A percentile compares a stretch with the other conserved stretches of the same genome.
Evolutionary conservation across 2,113 vertebrate species (phyloP).

Genomic region (Coturnix japonica): DNA sequence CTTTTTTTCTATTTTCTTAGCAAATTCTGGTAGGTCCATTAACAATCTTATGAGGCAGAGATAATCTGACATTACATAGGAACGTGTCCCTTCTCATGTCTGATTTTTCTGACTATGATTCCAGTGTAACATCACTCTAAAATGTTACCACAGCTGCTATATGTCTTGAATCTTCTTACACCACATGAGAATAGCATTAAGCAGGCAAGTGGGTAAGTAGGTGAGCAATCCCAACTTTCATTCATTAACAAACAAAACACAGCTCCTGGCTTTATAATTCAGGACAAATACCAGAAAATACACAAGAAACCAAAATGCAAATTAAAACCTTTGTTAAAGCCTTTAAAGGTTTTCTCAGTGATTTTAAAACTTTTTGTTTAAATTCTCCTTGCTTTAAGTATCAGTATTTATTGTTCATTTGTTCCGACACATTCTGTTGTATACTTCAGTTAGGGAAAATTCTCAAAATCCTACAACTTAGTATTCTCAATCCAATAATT

Average conservation of each 20-base stretch:
- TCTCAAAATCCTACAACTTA: neutral
- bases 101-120: neutral
- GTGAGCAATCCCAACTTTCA: neutral
- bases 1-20: neutral
- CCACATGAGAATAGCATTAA: no score
- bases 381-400: neutral
- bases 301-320: neutral
- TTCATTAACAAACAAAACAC: neutral
- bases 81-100: neutral
- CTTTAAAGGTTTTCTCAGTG: neutral
- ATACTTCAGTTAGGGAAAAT: rapidly evolving
- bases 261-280: neutral
- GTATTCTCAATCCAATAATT: neutral
- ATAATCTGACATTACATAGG: neutral
- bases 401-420: neutral
- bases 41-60: neutral
- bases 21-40: neutral
- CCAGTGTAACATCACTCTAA: neutral
- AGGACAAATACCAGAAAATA: neutral
- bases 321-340: neutral
- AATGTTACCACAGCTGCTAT: neutral
- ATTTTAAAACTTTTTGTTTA: neutral
- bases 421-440: rapidly evolving
- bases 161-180: neutral
- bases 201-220: neutral